These are phyloP conservation scores for Diadophis punctatus DNA, from an alignment of 2,113 vertebrate genomes.

Conservation along the genomic window DNA sequence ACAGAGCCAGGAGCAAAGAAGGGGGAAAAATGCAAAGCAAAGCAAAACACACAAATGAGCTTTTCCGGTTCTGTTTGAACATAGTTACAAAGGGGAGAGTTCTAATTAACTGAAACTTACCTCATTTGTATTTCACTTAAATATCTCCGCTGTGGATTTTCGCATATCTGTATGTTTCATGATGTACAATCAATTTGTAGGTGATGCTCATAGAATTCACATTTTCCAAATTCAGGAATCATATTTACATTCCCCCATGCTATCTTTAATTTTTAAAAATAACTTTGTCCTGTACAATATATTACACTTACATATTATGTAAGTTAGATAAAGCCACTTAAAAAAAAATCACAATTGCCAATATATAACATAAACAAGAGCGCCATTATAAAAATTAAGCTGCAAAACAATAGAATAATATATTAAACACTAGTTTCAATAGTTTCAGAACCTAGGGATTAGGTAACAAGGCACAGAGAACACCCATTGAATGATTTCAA, in stretches of 20 bases:
- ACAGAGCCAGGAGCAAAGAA: background rate
- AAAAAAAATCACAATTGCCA: background rate
- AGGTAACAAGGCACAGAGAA: background rate
- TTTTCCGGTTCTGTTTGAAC: conserved; percentile 10
- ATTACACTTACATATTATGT: background rate
- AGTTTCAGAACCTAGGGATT: background rate
- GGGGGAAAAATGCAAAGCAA: background rate
- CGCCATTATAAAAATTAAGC: background rate
- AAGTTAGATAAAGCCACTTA: background rate
- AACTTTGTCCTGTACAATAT: background rate
- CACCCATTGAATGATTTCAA: background rate
- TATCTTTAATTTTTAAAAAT: background rate
- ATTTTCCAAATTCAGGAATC: background rate
- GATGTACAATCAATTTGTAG: background rate
- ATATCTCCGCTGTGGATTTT: background rate
- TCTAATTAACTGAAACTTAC: conserved; percentile 15
- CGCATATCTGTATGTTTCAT: background rate
- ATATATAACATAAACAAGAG: background rate
- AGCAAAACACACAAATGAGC: conserved; percentile 8
- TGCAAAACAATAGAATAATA: background rate
- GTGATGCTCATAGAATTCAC: background rate
- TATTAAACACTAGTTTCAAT: background rate
- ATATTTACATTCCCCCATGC: background rate
- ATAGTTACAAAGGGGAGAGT: background rate
- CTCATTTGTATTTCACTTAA: conserved; percentile 4